These are phyloP conservation scores for Allacma fusca DNA, from an alignment of 2,888 invertebrate genomes.

Conservation along the genomic window DNA sequence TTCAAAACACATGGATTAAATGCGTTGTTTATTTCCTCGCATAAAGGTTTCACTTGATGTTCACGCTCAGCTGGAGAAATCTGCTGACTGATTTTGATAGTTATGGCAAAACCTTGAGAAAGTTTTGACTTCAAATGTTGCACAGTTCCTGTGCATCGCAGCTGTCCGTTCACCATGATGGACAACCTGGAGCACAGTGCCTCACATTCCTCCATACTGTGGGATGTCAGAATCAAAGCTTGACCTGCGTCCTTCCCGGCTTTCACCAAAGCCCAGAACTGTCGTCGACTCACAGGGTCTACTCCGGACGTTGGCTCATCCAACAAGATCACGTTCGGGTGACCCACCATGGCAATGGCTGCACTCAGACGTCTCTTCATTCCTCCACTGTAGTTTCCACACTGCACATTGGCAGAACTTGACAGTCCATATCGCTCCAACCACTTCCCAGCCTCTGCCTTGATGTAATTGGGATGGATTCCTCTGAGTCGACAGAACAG, in stretches of 20 bases:
- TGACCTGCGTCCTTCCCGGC: constrained; percentile 67
- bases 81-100: constrained; percentile 43
- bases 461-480: constrained; percentile 64
- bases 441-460: constrained; percentile 57
- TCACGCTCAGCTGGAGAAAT: constrained; percentile 41
- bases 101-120: constrained; percentile 65
- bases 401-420: constrained; percentile 44
- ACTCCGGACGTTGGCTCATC: constrained; percentile 63
- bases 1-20: constrained; percentile 72
- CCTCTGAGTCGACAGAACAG: constrained; percentile 81
- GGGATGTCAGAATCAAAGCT: constrained; percentile 74
- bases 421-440: constrained; percentile 59
- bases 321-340: constrained; percentile 41
- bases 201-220: constrained; percentile 87
- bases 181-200: constrained; percentile 78
- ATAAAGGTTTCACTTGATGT: constrained; percentile 63
- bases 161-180: constrained; percentile 77
- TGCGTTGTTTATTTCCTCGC: constrained; percentile 67
- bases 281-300: constrained; percentile 73
- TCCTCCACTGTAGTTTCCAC: constrained; percentile 80
- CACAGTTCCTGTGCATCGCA: constrained; percentile 77
- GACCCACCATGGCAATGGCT: constrained; percentile 83
- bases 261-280: constrained; percentile 72
- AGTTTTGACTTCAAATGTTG: constrained; percentile 76
- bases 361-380: constrained; percentile 89